A percentile compares a stretch with the other conserved stretches of the same genome.
Evolutionary conservation across 2,888 invertebrate species (phyloP).

Genomic region (Cheiracanthium punctorium): DNA sequence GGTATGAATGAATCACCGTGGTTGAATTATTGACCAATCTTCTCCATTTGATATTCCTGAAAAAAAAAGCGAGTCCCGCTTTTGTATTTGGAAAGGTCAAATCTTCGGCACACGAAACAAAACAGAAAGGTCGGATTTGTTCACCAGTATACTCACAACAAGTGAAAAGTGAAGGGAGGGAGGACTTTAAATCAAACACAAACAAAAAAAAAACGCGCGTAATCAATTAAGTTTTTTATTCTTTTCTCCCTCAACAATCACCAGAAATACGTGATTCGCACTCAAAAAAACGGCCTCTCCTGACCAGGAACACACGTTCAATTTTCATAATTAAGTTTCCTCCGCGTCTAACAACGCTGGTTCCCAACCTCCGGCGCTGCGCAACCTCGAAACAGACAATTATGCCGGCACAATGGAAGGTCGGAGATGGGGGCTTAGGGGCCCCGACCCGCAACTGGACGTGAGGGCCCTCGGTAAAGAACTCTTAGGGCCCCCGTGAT

Average conservation of each 20-base stretch:
- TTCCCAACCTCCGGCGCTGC: not conserved
- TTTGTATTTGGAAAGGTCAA: constrained; percentile 14
- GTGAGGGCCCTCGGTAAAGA: constrained; percentile 12
- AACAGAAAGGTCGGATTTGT: not conserved
- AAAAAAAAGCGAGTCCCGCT: not conserved
- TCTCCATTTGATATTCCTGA: not conserved
- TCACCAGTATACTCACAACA: not conserved
- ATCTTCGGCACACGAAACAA: not conserved
- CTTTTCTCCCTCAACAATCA: not conserved
- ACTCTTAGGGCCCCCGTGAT: not conserved
- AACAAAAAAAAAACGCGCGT: constrained; percentile 2
- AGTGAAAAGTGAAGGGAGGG: no score
- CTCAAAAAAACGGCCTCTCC: not conserved
- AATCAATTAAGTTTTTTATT: not conserved
- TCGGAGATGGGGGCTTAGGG: not conserved
- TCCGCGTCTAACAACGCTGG: not conserved
- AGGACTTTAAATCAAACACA: not conserved
- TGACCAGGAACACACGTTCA: not conserved
- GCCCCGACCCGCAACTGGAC: not conserved
- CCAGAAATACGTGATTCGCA: constrained; percentile 10
- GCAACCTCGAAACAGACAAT: constrained; percentile 2
- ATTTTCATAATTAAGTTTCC: constrained; percentile 17
- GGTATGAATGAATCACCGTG: not conserved
- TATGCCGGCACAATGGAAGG: constrained; percentile 15
- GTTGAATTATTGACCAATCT: constrained; percentile 11